phyloP scores from a whole-genome alignment of 2,797 vertebrate species.

The Australoheros facetus region DNA sequence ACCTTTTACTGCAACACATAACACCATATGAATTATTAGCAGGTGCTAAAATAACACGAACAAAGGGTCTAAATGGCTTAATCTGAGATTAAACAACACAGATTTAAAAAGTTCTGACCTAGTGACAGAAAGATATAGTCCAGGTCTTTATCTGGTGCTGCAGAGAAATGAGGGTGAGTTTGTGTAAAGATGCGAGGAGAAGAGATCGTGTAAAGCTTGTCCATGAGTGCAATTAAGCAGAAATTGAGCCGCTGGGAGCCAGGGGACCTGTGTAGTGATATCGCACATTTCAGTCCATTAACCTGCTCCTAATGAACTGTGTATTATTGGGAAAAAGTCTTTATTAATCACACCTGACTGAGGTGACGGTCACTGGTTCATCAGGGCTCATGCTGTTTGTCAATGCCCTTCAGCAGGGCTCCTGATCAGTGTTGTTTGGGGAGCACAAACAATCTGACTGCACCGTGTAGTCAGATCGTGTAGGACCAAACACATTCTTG shows the following conservation, averaged over 20 bases:
- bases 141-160: neutral
- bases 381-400: neutral
- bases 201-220: constrained; percentile 31
- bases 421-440: constrained; percentile 10
- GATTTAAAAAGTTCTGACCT: constrained; percentile 23
- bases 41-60: constrained; percentile 11
- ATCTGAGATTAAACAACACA: constrained; percentile 9
- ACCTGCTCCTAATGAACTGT: constrained; percentile 68
- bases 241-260: constrained; percentile 43
- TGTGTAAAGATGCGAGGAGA: neutral
- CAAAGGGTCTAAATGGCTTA: constrained; percentile 24
- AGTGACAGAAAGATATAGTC: neutral
- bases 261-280: constrained; percentile 36
- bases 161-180: neutral
- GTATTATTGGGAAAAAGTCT: constrained; percentile 54
- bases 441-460: constrained; percentile 23
- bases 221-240: constrained; percentile 59
- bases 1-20: constrained; percentile 25
- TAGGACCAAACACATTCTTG: neutral
- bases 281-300: constrained; percentile 62
- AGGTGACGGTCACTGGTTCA: constrained; percentile 51
- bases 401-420: constrained; percentile 38
- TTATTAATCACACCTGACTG: constrained; percentile 55
- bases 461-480: neutral
- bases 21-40: constrained; percentile 33